phyloP scores from a whole-genome alignment of 2,888 invertebrate species.

The Creontiades dilutus region DNA sequence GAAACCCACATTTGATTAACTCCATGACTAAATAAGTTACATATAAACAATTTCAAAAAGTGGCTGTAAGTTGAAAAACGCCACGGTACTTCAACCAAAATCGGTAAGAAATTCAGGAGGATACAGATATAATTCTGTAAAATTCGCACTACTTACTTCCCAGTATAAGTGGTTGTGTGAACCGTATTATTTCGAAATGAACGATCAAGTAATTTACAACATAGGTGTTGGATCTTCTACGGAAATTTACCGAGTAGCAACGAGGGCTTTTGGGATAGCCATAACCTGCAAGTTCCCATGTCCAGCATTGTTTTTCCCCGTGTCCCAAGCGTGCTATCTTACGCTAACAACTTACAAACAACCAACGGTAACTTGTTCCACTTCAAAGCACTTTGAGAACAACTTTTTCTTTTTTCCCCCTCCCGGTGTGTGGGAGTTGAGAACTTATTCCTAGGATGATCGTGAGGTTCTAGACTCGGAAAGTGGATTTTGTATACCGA shows the following conservation, averaged over 20 bases:
- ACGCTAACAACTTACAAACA: conserved; percentile 52
- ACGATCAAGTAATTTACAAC: no score
- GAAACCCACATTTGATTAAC: no score
- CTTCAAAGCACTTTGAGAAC: conserved; percentile 43
- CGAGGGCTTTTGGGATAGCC: not conserved
- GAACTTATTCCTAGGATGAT: conserved; percentile 14
- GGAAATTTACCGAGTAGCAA: not conserved
- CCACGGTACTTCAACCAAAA: no score
- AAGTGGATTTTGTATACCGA: conserved; percentile 12
- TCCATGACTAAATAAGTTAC: no score
- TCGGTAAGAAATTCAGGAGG: no score
- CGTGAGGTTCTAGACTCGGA: not conserved
- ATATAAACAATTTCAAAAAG: no score
- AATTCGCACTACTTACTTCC: no score
- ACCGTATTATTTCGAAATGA: no score
- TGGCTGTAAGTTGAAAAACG: no score
- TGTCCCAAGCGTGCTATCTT: conserved; percentile 51
- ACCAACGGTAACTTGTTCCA: conserved; percentile 42
- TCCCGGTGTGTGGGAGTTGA: conserved; percentile 17
- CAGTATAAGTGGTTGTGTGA: no score
- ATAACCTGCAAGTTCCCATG: not conserved
- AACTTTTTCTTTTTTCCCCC: conserved; percentile 29
- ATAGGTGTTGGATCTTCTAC: no score
- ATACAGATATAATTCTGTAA: no score
- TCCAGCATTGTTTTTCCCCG: conserved; percentile 52